Percentiles rank a stretch among this genome's conserved stretches.
These are phyloP conservation scores for Phyllotis vaccarum DNA, from an alignment of 2,797 vertebrate species.

Conservation along the genomic window DNA sequence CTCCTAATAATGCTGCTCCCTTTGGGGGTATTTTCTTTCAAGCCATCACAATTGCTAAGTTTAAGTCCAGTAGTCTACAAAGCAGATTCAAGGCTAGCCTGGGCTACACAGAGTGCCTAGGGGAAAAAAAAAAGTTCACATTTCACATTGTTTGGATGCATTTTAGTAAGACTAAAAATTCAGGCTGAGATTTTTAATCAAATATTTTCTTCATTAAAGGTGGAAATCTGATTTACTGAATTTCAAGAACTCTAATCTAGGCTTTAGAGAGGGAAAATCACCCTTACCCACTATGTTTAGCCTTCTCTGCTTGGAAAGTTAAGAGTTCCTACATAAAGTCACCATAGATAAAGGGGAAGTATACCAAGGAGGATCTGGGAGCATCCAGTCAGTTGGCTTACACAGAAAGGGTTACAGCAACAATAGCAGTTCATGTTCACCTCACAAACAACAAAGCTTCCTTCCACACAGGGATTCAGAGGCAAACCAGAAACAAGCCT, in stretches of 20 bases:
- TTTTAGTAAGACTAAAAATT: background rate
- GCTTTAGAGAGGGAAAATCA: constrained; percentile 11
- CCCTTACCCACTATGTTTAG: background rate
- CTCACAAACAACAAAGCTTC: background rate
- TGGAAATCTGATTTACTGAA: background rate
- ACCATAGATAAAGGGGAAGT: background rate
- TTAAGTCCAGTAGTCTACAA: background rate
- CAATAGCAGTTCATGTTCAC: background rate
- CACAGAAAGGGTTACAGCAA: background rate
- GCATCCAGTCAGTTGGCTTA: background rate
- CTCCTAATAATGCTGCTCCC: background rate
- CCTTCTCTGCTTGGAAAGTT: constrained; percentile 5
- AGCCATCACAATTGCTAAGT: background rate
- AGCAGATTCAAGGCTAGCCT: background rate
- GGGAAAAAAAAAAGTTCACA: background rate
- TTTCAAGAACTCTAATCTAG: constrained; percentile 48
- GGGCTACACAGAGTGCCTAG: background rate
- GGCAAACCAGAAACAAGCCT: background rate
- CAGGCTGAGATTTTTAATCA: background rate
- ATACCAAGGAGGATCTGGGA: background rate
- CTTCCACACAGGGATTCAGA: background rate
- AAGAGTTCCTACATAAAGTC: background rate
- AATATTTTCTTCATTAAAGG: constrained; percentile 26
- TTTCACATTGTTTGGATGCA: constrained; percentile 4
- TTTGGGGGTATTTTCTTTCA: background rate